Conservation (phyloP, 2,888 invertebrate genomes). For the Drosophila macrospina region DNA sequence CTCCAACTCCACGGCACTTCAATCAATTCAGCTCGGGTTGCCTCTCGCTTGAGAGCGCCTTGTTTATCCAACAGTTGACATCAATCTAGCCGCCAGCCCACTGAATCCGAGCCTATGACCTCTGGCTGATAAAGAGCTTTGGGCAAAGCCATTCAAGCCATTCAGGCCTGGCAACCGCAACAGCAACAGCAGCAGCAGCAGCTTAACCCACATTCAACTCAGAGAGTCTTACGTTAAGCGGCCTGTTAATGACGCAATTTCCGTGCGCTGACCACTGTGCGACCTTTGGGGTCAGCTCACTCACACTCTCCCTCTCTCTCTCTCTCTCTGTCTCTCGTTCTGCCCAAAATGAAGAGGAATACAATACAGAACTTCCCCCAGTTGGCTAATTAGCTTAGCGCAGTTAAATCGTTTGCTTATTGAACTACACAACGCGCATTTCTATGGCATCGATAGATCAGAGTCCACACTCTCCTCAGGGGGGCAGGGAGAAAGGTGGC, state of each 20-base stretch:
- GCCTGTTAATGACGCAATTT: slow-evolving; percentile 79
- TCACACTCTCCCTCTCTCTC: neutral
- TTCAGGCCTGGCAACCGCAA: slow-evolving; percentile 47
- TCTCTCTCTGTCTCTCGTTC: neutral
- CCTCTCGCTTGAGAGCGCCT: neutral
- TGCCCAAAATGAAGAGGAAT: neutral
- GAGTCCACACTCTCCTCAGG: slow-evolving; percentile 5
- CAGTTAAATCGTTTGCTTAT: slow-evolving; percentile 65
- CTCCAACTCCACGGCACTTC: no score
- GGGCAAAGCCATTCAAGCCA: slow-evolving; percentile 35
- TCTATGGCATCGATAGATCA: slow-evolving; percentile 67
- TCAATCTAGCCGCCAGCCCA: slow-evolving; percentile 29
- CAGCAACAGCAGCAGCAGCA: slow-evolving; percentile 9
- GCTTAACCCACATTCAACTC: slow-evolving; percentile 52
- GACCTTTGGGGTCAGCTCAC: slow-evolving; percentile 67
- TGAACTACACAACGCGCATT: slow-evolving; percentile 61
- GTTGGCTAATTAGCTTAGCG: slow-evolving; percentile 77
- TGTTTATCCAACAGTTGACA: slow-evolving; percentile 12
- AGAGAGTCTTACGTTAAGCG: slow-evolving; percentile 56
- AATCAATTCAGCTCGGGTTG: neutral
- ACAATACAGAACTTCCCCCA: slow-evolving; percentile 39
- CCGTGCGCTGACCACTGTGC: slow-evolving; percentile 58
- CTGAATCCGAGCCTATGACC: slow-evolving; percentile 52
- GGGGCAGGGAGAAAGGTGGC: neutral
- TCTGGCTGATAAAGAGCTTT: slow-evolving; percentile 40